Base-by-base conservation (phyloP, 2,888 invertebrate genomes). In the Cremastinae sp. region DNA sequence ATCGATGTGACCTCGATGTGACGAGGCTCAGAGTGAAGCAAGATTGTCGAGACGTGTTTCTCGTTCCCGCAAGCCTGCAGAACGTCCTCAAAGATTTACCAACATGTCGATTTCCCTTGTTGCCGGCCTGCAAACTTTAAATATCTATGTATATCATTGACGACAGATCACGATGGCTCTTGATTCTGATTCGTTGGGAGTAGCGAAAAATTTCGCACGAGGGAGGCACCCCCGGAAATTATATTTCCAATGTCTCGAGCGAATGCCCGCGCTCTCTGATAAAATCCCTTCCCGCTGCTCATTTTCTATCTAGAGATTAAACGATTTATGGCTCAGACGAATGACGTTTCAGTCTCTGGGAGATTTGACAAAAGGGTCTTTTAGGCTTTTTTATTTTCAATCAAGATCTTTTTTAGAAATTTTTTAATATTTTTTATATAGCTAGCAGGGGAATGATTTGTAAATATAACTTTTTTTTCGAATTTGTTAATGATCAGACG, bases 1-100 rank as follows among this genome's bases (percentile, higher is more conserved):
- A 86, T 84, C 83, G 85, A 82, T 80, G 78, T 84, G 87, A 86
- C 87, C 87, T 80, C 86, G 82, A 85, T 87, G 71, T 56, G 70
- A 68, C 62, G 20, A 68, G 61, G 74, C 70, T 61, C 69, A 43
- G 61, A 28, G 41, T 53, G 55, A 53, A 47, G 43, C 64, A 58
- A 55, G 62, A 68, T 28, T 72, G 22, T 35, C 41, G 53, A 68
- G 37, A 64, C 41, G 20, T 28, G 8, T 64, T 12, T 47, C 37
- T 62, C 39, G 39, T 28, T 28, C 28, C 28, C 28, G 28, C 28
- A 5, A 28, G 28, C 28, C 2, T 28, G 28, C 28, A 28, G 5
- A 28, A 28, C 28, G 66, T 37, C 35, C 41, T 68, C 66, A 51
- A 71, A 56, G 53, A 72, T 68, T 68, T 56, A 65, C 49, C 43